Percentiles rank a stretch among this genome's conserved stretches.
Evolutionary conservation across 2,797 vertebrate species (phyloP).

Genomic region (Arctocebus calabarensis): DNA sequence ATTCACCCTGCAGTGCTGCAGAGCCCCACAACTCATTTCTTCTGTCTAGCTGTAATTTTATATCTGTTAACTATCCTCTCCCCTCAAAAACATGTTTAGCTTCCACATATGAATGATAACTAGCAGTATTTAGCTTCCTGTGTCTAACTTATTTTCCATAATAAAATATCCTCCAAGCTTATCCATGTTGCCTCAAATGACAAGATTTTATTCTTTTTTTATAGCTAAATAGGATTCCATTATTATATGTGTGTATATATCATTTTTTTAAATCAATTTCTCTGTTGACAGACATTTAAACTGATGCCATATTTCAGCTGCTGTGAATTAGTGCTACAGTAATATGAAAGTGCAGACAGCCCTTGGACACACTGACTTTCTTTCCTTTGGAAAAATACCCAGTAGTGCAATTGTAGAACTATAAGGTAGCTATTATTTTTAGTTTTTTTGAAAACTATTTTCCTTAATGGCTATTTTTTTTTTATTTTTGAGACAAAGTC

Average conservation of each 20-base stretch:
- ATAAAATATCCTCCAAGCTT: not conserved
- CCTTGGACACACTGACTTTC: not conserved
- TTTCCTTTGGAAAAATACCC: not conserved
- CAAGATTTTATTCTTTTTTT: not conserved
- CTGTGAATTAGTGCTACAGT: not conserved
- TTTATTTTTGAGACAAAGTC: too few species aligned
- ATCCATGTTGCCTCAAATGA: not conserved
- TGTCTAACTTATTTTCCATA: not conserved
- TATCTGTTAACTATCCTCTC: not conserved
- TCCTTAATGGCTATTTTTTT: not conserved
- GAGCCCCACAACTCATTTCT: not conserved
- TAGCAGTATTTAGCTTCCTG: not conserved
- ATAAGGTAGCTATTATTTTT: not conserved
- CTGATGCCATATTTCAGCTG: not conserved
- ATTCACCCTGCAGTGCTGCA: not conserved
- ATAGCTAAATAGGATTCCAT: not conserved
- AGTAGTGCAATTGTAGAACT: not conserved
- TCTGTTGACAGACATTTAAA: not conserved
- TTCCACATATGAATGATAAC: not conserved
- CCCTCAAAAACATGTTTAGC: not conserved
- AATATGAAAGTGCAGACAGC: not conserved
- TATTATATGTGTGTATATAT: not conserved
- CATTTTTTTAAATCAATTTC: not conserved
- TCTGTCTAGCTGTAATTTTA: not conserved
- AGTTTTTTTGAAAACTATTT: not conserved